These are phyloP conservation scores for Eumerus sabulonum DNA, from an alignment of 2,888 invertebrate species.

Conservation along the genomic window DNA sequence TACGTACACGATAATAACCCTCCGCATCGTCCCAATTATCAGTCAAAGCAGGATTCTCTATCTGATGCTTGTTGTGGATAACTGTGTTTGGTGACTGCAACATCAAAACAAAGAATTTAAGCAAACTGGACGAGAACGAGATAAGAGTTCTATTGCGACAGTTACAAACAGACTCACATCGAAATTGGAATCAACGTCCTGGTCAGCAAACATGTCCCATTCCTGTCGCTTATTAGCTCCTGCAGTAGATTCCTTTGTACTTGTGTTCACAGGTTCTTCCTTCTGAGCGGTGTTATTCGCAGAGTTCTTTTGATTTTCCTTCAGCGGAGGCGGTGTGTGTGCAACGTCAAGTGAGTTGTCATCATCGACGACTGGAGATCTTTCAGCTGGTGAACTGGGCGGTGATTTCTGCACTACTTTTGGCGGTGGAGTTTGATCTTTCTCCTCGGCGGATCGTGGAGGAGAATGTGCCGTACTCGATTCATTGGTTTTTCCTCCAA, in stretches of 20 bases:
- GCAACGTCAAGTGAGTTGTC: constrained; percentile 62
- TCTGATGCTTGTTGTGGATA: constrained; percentile 80
- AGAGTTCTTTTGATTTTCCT: background rate
- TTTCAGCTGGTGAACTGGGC: constrained; percentile 22
- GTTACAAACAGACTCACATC: constrained; percentile 81
- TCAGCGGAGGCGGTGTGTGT: constrained; percentile 65
- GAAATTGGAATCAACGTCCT: constrained; percentile 87
- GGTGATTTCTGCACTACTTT: constrained; percentile 19
- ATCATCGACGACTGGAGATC: constrained; percentile 38
- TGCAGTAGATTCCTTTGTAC: constrained; percentile 39
- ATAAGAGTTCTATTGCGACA: constrained; percentile 53
- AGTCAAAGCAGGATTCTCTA: constrained; percentile 93
- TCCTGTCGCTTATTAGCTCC: constrained; percentile 81
- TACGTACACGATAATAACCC: constrained; percentile 98
- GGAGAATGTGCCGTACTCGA: background rate
- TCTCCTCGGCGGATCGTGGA: constrained; percentile 1
- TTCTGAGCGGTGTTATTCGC: background rate
- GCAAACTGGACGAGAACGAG: background rate
- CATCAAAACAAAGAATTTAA: constrained; percentile 25
- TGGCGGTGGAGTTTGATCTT: background rate
- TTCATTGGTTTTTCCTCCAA: constrained; percentile 63
- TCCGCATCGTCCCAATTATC: constrained; percentile 99
- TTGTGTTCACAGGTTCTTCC: constrained; percentile 38
- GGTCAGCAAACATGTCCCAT: constrained; percentile 97
- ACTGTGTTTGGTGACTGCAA: constrained; percentile 84